phyloP scores from a whole-genome alignment of 2,888 invertebrate genomes.

The Meteorus colon region DNA sequence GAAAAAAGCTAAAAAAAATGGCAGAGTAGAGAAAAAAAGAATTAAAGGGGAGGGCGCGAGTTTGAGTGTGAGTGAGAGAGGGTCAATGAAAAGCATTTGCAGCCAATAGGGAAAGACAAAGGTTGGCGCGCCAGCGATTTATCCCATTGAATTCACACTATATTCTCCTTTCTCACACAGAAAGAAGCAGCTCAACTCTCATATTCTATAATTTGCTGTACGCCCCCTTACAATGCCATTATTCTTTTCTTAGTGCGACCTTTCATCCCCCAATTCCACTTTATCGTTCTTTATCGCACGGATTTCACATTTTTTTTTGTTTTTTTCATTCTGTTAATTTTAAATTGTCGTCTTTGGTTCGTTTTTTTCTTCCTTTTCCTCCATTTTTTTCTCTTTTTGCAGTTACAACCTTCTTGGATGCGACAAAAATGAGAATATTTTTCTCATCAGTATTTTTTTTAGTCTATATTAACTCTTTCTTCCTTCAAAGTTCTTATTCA shows the following conservation, averaged over 20 bases:
- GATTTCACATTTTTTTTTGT: slow-evolving; percentile 27
- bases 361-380: background rate
- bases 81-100: slow-evolving; percentile 37
- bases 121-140: slow-evolving; percentile 53
- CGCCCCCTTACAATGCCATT: slow-evolving; percentile 42
- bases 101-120: slow-evolving; percentile 43
- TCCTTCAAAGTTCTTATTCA: too few species aligned
- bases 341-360: background rate
- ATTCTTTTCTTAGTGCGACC: slow-evolving; percentile 33
- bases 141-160: slow-evolving; percentile 58
- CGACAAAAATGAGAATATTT: too few species aligned
- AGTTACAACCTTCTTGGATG: too few species aligned
- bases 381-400: background rate
- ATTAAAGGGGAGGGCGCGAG: slow-evolving; percentile 20
- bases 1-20: slow-evolving; percentile 38
- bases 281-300: slow-evolving; percentile 39
- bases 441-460: too few species aligned
- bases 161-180: slow-evolving; percentile 47
- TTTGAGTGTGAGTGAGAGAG: slow-evolving; percentile 39
- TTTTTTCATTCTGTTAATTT: slow-evolving; percentile 1
- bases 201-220: slow-evolving; percentile 63
- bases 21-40: slow-evolving; percentile 37
- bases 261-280: slow-evolving; percentile 39
- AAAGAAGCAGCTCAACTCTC: slow-evolving; percentile 53
- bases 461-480: too few species aligned